These are phyloP conservation scores for Eudasyphora cyanicolor DNA, from an alignment of 2,888 invertebrate species.

Conservation along the genomic window DNA sequence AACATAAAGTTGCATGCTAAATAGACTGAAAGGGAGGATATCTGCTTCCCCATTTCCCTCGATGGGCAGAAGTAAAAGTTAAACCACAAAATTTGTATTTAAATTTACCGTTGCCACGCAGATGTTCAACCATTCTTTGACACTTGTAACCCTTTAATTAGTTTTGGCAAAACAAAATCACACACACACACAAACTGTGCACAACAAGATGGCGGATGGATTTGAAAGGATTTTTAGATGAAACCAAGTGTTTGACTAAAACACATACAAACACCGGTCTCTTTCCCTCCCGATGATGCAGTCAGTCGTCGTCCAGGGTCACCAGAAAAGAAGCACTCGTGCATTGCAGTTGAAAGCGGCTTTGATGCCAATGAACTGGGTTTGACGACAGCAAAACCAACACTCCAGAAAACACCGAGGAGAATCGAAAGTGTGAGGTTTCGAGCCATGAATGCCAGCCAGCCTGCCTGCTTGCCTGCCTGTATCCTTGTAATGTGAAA, in stretches of 20 bases:
- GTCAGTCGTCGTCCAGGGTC: background rate
- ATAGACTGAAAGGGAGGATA: too few relatives aligned
- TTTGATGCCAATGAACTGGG: slow-evolving; percentile 55
- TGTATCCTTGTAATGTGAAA: background rate
- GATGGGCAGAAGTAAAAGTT: background rate
- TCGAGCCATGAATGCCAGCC: background rate
- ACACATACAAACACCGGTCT: background rate
- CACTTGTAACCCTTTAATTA: slow-evolving; percentile 43
- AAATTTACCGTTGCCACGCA: slow-evolving; percentile 13
- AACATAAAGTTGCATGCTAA: too few relatives aligned
- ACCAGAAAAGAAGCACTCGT: slow-evolving; percentile 15
- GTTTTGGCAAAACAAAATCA: slow-evolving; percentile 14
- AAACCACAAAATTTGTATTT: slow-evolving; percentile 1
- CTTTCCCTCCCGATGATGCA: background rate
- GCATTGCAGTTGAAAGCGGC: slow-evolving; percentile 32
- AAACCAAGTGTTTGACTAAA: slow-evolving; percentile 26
- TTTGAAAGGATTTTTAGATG: slow-evolving; percentile 9
- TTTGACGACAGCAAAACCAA: slow-evolving; percentile 12
- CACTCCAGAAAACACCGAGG: background rate
- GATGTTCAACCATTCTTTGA: slow-evolving; percentile 26
- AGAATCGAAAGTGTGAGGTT: slow-evolving; percentile 15
- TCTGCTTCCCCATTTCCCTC: too few relatives aligned
- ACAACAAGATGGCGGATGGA: slow-evolving; percentile 26
- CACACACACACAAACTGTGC: background rate
- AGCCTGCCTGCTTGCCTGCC: background rate